Conservation (phyloP, 2,113 vertebrate genomes). For the Cyphomyrus discorhynchus region DNA sequence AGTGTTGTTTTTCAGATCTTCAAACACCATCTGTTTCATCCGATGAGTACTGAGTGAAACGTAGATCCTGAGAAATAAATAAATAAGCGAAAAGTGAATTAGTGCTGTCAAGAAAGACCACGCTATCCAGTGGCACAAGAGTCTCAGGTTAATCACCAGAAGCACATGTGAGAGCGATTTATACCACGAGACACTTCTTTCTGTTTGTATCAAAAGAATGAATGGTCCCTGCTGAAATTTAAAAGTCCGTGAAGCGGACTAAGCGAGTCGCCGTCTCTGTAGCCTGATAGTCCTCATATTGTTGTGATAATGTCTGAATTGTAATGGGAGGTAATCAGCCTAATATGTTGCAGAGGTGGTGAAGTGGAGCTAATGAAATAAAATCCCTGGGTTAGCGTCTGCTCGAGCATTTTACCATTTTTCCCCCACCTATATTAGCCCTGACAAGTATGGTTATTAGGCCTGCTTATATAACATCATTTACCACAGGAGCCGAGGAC, state of each 20-base stretch:
- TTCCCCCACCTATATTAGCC: neutral
- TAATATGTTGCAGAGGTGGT: conserved; percentile 10
- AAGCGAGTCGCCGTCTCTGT: neutral
- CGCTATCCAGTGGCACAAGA: too few species aligned
- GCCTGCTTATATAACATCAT: conserved; percentile 22
- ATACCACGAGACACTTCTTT: neutral
- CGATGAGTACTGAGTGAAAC: conserved; percentile 23
- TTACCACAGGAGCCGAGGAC: neutral
- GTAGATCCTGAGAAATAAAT: neutral
- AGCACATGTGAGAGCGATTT: neutral
- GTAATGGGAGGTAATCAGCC: neutral
- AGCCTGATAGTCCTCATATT: neutral
- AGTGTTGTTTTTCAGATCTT: conserved; percentile 20
- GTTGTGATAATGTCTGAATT: conserved; percentile 10
- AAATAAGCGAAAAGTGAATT: neutral
- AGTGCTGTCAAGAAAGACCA: neutral
- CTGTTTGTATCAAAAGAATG: neutral
- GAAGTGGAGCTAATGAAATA: conserved; percentile 22
- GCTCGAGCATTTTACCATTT: neutral
- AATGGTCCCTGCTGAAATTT: neutral
- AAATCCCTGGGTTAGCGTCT: conserved; percentile 1
- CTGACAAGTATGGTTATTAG: conserved; percentile 10
- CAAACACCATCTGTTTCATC: conserved; percentile 30
- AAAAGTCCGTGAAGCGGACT: neutral
- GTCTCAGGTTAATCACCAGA: neutral